Base-by-base conservation (phyloP, 2,888 invertebrate species). In the Spialia ferax region DNA sequence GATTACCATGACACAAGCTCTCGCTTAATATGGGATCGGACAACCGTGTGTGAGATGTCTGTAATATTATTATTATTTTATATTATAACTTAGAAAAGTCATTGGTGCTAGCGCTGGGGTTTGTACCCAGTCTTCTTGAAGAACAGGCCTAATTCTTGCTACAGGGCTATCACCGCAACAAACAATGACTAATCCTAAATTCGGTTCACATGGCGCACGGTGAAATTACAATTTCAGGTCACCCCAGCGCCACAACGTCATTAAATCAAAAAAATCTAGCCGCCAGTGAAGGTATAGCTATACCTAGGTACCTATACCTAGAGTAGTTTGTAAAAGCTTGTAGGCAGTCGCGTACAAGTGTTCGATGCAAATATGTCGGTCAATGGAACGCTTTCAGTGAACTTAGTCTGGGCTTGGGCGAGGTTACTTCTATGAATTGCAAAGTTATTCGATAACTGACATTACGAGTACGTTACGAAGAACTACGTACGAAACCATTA, bases 281-380 rank as follows among this genome's bases (percentile, higher is more conserved):
- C 1, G 20, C 11, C 11, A 18, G 18, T 6, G 2, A n/a, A n/a
- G 18, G 13, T 38, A 26, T 26, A 26, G 6, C 26, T 26, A 26
- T 26, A 26, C n/a, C n/a, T n/a, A 26, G 3, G 6, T 29, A 29
- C 2, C 0, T 29, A 29, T 48, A 48, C 3, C 2, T 20, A 48
- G 20, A 20, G 10, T 18, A 45, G 45, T 20, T 4, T 48, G 11
- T 11, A 4, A 3, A 35, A 42, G 38, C 38, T 15, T 15, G n/a
- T n/a, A 42, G 38, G 38, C n/a, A n/a, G 38, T 1, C 7, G 7
- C 2, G 1, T 35, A 35, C 32, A 35, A 35, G 32, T 35, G 15
- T 48, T 50, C 22, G 35, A 62, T 22, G 35, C 52, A 62, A 52
- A 52, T 52, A 63, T 63, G 54, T 63, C 54, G 63, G 52, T 63